phyloP scores from a whole-genome alignment of 1,140 invertebrate species.

The Phenacoccus solenopsis region DNA sequence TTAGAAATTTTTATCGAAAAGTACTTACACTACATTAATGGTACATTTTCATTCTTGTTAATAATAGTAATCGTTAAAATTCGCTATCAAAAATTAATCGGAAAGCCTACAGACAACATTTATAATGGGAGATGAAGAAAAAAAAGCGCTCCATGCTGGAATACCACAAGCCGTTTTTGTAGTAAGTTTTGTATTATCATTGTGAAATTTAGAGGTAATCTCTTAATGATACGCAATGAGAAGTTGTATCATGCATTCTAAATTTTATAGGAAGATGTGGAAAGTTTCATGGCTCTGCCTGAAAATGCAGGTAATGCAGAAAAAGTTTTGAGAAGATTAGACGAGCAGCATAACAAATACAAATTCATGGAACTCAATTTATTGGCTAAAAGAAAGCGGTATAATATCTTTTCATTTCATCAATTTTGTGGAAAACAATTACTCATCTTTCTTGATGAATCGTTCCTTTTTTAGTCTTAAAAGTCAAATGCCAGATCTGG shows the following conservation, averaged over 20 bases:
- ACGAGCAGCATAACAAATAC: conserved; percentile 89
- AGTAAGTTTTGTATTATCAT: not conserved
- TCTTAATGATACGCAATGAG: no score
- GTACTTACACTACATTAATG: no score
- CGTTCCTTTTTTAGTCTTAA: conserved; percentile 43
- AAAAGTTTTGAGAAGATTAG: conserved; percentile 66
- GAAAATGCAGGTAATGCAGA: conserved; percentile 71
- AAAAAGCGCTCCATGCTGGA: not conserved
- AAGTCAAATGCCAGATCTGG: conserved; percentile 84
- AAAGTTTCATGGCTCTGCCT: conserved; percentile 71
- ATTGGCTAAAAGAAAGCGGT: conserved; percentile 62
- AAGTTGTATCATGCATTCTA: no score
- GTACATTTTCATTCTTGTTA: not conserved
- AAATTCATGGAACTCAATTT: conserved; percentile 94
- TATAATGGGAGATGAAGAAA: conserved; percentile 1
- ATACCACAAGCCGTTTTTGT: not conserved
- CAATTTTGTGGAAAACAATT: not conserved
- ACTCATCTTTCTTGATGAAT: conserved; percentile 17
- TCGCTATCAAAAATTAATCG: not conserved
- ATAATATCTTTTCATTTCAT: conserved; percentile 20
- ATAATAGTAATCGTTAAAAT: not conserved
- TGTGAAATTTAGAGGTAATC: not conserved
- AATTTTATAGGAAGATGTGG: conserved; percentile 79
- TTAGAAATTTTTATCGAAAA: no score
- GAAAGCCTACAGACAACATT: not conserved